Base-by-base conservation (phyloP, 2,888 invertebrate genomes). In the Adineta ricciae region DNA sequence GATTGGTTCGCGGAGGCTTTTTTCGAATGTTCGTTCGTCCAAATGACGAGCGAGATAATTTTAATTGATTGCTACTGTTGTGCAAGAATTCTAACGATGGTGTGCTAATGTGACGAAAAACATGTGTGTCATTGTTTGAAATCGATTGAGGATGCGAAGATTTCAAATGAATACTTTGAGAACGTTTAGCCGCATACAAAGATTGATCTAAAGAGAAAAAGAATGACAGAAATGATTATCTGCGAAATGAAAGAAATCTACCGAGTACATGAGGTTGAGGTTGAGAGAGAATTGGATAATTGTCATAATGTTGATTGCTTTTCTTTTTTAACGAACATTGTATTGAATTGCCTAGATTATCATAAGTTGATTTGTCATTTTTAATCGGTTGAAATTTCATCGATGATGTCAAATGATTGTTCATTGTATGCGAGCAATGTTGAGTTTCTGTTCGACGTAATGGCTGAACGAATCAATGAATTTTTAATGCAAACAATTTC, bases 1-100 rank as follows among this genome's bases (percentile, higher is more conserved):
- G 90, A 87, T 90, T 90, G 9, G 90, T 90, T 78, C 90, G 87
- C 32, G 90, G 90, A 46, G 73, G 85, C 16, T 78, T 78, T 32
- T 78, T 78, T 41, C 41, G 16, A 8, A 41, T 41, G n/a, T n/a
- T 21, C n/a, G 24, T 41, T 24, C 78, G 11, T 78, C 36, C 41
- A 41, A n/a, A 24, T 24, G 78, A 5, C n/a, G 41, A 41, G 7
- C n/a, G 78, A 24, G 24, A 24, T 24, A 41, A 78, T 36, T 41
- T 78, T 3, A 41, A 19, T 78, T 38, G n/a, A 41, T 41, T 41
- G 41, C n/a, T n/a, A n/a, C 41, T 38, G 41, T 78, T 41, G n/a
- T 78, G 78, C 38, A 41, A n/a, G 24, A 78, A 21, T 78, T 78
- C 41, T 78, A 78, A 78, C n/a, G 78, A 78, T 78, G 78, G 78